Base-by-base conservation (phyloP, 2,113 vertebrate species). In the Mus pahari region DNA sequence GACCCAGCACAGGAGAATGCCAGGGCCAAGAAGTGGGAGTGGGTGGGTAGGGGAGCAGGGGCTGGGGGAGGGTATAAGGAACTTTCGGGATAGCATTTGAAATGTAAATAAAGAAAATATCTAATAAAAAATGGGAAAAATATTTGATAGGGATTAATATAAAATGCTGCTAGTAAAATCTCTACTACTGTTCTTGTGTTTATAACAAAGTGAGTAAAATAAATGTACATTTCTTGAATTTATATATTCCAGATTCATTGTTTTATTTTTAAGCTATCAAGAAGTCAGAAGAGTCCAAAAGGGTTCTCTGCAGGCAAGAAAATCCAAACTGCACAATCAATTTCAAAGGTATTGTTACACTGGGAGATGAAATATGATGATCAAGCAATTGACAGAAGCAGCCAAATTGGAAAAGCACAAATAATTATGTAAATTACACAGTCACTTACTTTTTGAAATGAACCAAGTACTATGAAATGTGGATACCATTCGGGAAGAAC, bases 121-220 rank as follows among this genome's bases (percentile, higher is more conserved):
- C n/a, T n/a, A n/a, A n/a, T n/a, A n/a, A n/a, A n/a, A n/a, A n/a
- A n/a, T n/a, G n/a, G n/a, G n/a, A 70, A 82, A 62, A 73, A 55
- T 87, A 79, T 73, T 55, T 92, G 11, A 60, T 96, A 39, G 66
- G 33, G 71, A 64, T 66, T 88, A 92, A 86, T 26, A 26, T 64
- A 96, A 92, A 39, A 92, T 62, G 31, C 81, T 86, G 60, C 48
- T 70, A 45, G 28, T 91, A 94, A 87, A 91, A 19, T 42, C 20
- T 50, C 19, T 42, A 71, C n/a, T 64, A 83, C 60, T 7, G 60
- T 92, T 74, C 22, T 50, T 91, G 50, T 66, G 0, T 3, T 1
- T 62, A 71, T 53, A 90, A 4, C 33, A 89, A 42, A 78, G 10
- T 19, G 3, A 53, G 36, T 73, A 24, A 62, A 89, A 7, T 42